A percentile compares a stretch with the other conserved stretches of the same genome.
phyloP scores from a whole-genome alignment of 1,140 invertebrate genomes.

The Caenorhabditis brenneri region DNA sequence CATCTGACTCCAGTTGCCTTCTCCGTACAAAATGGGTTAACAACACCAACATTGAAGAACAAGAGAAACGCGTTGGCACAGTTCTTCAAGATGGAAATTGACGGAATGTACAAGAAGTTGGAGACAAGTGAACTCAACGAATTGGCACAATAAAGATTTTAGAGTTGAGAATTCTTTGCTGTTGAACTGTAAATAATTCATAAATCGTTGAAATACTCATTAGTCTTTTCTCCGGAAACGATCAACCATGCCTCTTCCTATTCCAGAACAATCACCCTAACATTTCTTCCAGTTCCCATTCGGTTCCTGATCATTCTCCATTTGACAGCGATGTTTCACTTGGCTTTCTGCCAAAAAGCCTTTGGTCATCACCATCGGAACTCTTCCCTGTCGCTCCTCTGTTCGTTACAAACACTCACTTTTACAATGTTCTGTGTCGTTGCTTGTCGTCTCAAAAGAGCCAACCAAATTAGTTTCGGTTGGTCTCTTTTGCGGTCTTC shows the following conservation, averaged over 20 bases:
- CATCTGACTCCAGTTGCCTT: background rate
- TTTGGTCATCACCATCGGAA: background rate
- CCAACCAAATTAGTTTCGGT: constrained; percentile 25
- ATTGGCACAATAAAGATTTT: background rate
- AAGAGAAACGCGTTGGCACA: background rate
- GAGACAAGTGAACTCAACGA: background rate
- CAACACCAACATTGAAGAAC: constrained; percentile 28
- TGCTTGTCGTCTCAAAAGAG: background rate
- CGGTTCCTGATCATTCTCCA: background rate
- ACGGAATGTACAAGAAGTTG: constrained; percentile 8
- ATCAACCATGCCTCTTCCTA: too few species aligned
- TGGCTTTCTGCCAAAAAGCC: constrained; percentile 8
- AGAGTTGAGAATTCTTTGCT: too few species aligned
- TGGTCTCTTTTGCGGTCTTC: constrained; percentile 5
- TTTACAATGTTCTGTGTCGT: too few species aligned
- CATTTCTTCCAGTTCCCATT: too few species aligned
- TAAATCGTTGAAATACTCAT: too few species aligned
- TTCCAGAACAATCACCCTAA: too few species aligned
- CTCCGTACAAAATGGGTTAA: background rate
- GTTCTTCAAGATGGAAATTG: constrained; percentile 19
- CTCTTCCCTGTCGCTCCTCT: background rate
- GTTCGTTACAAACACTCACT: background rate
- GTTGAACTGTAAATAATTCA: too few species aligned
- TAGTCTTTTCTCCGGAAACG: too few species aligned
- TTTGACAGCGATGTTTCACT: background rate